Evolutionary conservation across 2,888 invertebrate species (phyloP).

Genomic region (Tenodera sinensis): DNA sequence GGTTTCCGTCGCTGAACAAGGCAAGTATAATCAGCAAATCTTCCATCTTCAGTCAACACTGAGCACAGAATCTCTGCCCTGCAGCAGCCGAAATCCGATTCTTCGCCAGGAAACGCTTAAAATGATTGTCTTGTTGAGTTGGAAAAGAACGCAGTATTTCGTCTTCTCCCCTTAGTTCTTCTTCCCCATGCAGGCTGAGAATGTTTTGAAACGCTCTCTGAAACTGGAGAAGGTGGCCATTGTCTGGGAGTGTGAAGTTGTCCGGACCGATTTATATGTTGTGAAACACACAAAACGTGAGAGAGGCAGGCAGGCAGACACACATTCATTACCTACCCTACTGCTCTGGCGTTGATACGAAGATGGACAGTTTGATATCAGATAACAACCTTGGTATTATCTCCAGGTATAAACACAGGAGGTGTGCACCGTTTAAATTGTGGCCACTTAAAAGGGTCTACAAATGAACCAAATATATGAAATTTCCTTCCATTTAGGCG

Average conservation of each 20-base stretch:
- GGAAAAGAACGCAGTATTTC: too few species aligned
- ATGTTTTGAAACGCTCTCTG: not conserved
- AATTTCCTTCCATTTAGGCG: not conserved
- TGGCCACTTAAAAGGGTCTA: not conserved
- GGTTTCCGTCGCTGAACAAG: not conserved
- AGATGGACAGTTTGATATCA: not conserved
- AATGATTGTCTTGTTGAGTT: not conserved
- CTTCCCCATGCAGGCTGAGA: not conserved
- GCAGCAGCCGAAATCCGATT: not conserved
- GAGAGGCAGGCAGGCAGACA: not conserved
- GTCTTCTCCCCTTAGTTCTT: not conserved
- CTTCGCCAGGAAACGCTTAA: not conserved
- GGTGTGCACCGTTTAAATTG: not conserved
- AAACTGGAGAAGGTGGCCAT: slow-evolving; percentile 1
- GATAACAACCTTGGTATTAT: not conserved
- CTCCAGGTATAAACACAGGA: not conserved
- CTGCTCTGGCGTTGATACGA: not conserved
- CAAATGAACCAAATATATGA: not conserved
- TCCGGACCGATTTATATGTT: slow-evolving; percentile 9
- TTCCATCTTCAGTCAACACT: too few species aligned
- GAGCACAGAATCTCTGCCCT: not conserved
- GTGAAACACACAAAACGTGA: not conserved
- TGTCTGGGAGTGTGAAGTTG: slow-evolving; percentile 19
- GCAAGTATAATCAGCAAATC: not conserved
- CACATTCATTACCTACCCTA: not conserved